Evolutionary conservation across 2,797 vertebrate species (phyloP).

Genomic region (Pseudopleuronectes americanus): DNA sequence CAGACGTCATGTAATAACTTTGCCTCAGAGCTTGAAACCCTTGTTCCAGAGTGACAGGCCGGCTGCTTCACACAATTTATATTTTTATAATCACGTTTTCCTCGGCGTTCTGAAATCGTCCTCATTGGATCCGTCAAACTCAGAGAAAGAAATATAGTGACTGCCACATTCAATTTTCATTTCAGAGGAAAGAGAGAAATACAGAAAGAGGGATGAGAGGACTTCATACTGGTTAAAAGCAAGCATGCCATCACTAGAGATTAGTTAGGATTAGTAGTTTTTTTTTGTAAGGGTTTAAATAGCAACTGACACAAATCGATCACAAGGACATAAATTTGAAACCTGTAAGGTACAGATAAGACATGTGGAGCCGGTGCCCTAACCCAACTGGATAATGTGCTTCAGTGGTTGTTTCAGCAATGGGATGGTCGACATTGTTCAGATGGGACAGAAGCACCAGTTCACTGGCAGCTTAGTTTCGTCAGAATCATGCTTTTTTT

Average conservation of each 20-base stretch:
- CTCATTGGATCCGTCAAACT: slow-evolving; percentile 26
- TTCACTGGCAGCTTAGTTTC: slow-evolving; percentile 50
- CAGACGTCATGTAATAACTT: too few relatives aligned
- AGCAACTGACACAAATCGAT: slow-evolving; percentile 18
- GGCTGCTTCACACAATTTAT: background rate
- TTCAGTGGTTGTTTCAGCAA: background rate
- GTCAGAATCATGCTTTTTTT: slow-evolving; percentile 73
- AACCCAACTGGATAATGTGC: slow-evolving; percentile 56
- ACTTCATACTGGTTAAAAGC: slow-evolving; percentile 62
- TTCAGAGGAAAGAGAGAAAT: slow-evolving; percentile 67
- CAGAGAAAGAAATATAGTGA: slow-evolving; percentile 16
- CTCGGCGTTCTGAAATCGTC: slow-evolving; percentile 51
- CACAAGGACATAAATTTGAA: slow-evolving; percentile 3
- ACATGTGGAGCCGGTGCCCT: slow-evolving; percentile 62
- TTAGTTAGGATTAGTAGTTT: slow-evolving; percentile 70
- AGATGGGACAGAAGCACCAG: slow-evolving; percentile 61
- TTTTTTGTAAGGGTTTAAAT: slow-evolving; percentile 61
- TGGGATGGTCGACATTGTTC: slow-evolving; percentile 16
- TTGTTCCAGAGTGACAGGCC: background rate
- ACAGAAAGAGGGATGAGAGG: slow-evolving; percentile 60
- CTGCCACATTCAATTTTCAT: slow-evolving; percentile 60
- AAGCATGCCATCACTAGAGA: slow-evolving; percentile 69
- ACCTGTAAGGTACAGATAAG: slow-evolving; percentile 69
- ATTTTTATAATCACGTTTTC: background rate
- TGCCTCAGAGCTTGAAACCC: background rate